These are phyloP conservation scores for Camelus dromedarius DNA, from an alignment of 2,113 vertebrate genomes.

Conservation along the genomic window DNA sequence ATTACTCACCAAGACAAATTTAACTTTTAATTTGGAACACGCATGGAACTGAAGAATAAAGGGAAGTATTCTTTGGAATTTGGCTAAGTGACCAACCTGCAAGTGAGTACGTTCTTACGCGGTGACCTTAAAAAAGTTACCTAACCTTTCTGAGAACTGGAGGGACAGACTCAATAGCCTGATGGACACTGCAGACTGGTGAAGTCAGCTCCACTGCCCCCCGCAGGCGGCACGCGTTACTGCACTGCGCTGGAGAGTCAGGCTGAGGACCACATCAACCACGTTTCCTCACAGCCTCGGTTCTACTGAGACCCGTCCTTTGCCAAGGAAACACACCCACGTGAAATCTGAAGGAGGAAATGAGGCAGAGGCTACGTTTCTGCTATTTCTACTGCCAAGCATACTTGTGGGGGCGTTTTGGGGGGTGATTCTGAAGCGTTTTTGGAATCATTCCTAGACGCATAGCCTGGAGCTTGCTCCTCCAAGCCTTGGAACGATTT, in stretches of 20 bases:
- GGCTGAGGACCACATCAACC: fast-evolving
- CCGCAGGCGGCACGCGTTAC: fast-evolving
- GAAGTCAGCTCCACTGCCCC: background rate
- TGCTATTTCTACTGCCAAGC: conserved; percentile 24
- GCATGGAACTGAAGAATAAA: background rate
- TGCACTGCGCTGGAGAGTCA: too few species aligned
- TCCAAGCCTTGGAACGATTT: conserved; percentile 1
- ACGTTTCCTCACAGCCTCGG: background rate
- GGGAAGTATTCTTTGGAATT: background rate
- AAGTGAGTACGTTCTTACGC: background rate
- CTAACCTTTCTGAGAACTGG: background rate
- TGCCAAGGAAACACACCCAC: conserved; percentile 29
- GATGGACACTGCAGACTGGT: fast-evolving
- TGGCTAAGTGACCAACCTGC: background rate
- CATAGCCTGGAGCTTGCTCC: background rate
- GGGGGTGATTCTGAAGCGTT: conserved; percentile 8
- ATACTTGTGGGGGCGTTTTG: background rate
- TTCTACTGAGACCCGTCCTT: background rate
- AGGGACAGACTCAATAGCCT: background rate
- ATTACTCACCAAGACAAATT: background rate
- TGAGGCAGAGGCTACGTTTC: conserved; percentile 5
- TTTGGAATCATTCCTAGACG: conserved; percentile 47
- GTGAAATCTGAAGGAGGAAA: conserved; percentile 1
- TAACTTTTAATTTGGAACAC: background rate
- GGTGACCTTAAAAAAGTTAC: background rate